Base-by-base conservation (phyloP, 2,888 invertebrate genomes). In the Colletes collaris region DNA sequence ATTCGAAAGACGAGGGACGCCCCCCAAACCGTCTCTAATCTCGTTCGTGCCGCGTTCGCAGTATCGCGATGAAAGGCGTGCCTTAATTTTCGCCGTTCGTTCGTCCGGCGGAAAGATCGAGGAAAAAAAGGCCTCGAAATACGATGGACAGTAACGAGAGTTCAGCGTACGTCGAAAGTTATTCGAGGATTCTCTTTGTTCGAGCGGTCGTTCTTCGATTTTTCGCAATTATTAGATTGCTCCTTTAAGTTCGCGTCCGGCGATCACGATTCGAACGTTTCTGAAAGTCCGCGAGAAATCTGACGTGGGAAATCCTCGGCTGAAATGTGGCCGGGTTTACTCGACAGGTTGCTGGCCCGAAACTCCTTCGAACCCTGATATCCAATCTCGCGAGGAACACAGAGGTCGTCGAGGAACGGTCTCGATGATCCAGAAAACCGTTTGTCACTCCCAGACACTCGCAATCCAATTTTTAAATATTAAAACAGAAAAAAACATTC, bases 71-170 rank as follows among this genome's bases (percentile, higher is more conserved):
- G 83, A 76, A 83, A 72, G 67, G 66, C 72, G 72, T 37, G 58
- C 68, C 76, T 81, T 83, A 80, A 81, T 83, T 75, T 78, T 82
- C 68, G 16, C 58, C 70, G 79, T 71, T 80, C 70, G 68, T 66
- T 74, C 75, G 35, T 46, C 58, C 67, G 55, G 50, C 70, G 75
- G 65, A 62, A 77, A 75, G 69, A 70, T 70, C 66, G 44, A 53
- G n/a, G 8, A 44, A n/a, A 19, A 19, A 1, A 7, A 8, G 11
- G 11, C n/a, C 27, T 37, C 27, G 68, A 65, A 76, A 66, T 62
- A 76, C 76, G 78, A 76, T 53, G 76, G 69, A 79, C 56, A 76
- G 69, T 76, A 79, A 79, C 56, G 64, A 50, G 35, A 59, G 46
- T 55, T 59, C 19, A 50, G 16, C 16, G 16, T 16, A 16, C 16